Conservation (phyloP, 2,888 invertebrate genomes). For the Brachyopa scutellaris region DNA sequence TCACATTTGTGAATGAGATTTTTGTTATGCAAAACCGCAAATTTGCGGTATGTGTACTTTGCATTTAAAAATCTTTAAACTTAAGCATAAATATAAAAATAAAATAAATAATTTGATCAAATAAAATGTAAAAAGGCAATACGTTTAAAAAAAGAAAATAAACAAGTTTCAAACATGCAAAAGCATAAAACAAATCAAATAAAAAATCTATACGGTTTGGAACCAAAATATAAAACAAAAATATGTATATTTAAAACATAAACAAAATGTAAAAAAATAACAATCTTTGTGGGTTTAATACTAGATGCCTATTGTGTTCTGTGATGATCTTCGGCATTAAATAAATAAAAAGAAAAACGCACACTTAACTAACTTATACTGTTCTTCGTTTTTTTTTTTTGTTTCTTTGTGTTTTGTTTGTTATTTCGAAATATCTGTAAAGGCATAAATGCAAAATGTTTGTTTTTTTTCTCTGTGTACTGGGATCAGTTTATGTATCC, state of each 20-base stretch:
- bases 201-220: conserved; percentile 35
- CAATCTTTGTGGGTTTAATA: conserved; percentile 57
- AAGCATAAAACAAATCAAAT: conserved; percentile 38
- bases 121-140: conserved; percentile 14
- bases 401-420: background rate
- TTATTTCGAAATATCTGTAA: conserved; percentile 30
- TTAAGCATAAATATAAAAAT: conserved; percentile 42
- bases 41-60: conserved; percentile 1
- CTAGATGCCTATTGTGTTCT: conserved; percentile 54
- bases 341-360: conserved; percentile 9
- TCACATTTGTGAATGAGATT: conserved; percentile 16
- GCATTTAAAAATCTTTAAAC: conserved; percentile 22
- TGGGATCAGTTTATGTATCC: conserved; percentile 25
- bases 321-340: conserved; percentile 51
- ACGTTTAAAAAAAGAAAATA: conserved; percentile 18
- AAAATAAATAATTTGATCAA: conserved; percentile 43
- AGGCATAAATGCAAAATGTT: conserved; percentile 60
- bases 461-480: conserved; percentile 33
- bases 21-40: conserved; percentile 20
- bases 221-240: conserved; percentile 42
- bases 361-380: conserved; percentile 58
- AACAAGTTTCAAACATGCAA: conserved; percentile 57
- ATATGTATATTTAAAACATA: conserved; percentile 42
- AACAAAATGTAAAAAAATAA: conserved; percentile 43
- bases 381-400: conserved; percentile 17